These are phyloP conservation scores for Malacosoma neustria DNA, from an alignment of 2,888 invertebrate genomes.

Conservation along the genomic window DNA sequence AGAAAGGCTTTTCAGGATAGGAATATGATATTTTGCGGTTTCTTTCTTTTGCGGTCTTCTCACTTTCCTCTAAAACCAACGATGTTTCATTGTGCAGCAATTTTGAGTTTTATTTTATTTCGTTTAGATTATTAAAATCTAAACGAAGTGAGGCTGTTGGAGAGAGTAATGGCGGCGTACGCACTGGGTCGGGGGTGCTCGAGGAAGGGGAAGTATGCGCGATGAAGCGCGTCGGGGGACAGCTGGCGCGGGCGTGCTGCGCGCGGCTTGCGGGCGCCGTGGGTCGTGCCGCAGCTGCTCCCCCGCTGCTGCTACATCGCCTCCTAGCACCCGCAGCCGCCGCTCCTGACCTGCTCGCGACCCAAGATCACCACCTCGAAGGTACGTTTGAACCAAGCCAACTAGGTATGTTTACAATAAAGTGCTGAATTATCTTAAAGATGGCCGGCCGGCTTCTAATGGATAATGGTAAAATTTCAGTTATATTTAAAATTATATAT, in stretches of 20 bases:
- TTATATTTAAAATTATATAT: too few species aligned
- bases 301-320: constrained; percentile 30
- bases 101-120: too few species aligned
- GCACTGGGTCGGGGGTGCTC: constrained; percentile 10
- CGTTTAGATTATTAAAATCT: constrained; percentile 18
- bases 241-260: constrained; percentile 42
- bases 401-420: too few species aligned
- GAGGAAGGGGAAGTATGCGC: constrained; percentile 14
- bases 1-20: too few species aligned
- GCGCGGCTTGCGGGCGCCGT: constrained; percentile 33
- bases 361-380: constrained; percentile 12
- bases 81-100: too few species aligned
- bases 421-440: too few species aligned
- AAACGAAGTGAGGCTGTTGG: constrained; percentile 14
- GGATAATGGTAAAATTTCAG: too few species aligned
- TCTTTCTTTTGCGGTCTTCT: too few species aligned
- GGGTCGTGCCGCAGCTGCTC: constrained; percentile 20
- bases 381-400: too few species aligned
- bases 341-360: constrained; percentile 14
- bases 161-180: constrained; percentile 6
- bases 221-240: constrained; percentile 36
- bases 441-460: too few species aligned
- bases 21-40: too few species aligned
- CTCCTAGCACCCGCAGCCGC: constrained; percentile 30
- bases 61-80: too few species aligned